These are phyloP conservation scores for Leucoraja ocellata DNA, from an alignment of 2,797 vertebrate genomes.

Conservation along the genomic window DNA sequence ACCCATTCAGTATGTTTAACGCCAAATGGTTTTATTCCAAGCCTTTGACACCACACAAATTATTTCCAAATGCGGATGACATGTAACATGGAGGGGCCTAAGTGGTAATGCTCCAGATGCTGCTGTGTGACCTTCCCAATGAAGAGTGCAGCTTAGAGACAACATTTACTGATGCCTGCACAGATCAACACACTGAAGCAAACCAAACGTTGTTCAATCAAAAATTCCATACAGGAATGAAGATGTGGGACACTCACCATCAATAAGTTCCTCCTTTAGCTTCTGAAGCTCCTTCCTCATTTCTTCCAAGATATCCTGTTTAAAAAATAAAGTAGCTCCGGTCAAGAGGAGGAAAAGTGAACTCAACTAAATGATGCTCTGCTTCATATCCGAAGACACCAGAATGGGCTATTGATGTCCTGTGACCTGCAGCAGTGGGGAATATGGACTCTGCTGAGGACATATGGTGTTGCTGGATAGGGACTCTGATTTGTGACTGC, in stretches of 20 bases:
- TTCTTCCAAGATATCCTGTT: constrained; percentile 94
- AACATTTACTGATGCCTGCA: neutral
- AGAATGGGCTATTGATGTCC: neutral
- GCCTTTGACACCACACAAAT: too few species aligned
- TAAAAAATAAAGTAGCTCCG: neutral
- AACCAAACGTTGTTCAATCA: neutral
- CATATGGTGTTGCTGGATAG: too few species aligned
- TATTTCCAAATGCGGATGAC: too few species aligned
- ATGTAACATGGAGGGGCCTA: too few species aligned
- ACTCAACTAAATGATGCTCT: neutral
- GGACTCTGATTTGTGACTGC: neutral
- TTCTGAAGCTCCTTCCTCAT: constrained; percentile 97
- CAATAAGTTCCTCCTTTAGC: constrained; percentile 97
- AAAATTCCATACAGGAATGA: neutral
- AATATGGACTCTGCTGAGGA: too few species aligned
- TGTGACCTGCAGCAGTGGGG: too few species aligned
- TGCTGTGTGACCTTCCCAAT: too few species aligned
- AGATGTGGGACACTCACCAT: constrained; percentile 68
- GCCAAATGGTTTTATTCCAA: too few species aligned
- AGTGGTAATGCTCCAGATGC: too few species aligned
- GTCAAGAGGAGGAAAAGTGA: neutral
- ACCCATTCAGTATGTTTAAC: too few species aligned
- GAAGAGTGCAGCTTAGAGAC: neutral
- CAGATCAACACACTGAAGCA: neutral
- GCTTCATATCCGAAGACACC: neutral